Evolutionary conservation across 2,797 vertebrate genomes (phyloP).

Genomic region (Gymnoscopelus braueri): DNA sequence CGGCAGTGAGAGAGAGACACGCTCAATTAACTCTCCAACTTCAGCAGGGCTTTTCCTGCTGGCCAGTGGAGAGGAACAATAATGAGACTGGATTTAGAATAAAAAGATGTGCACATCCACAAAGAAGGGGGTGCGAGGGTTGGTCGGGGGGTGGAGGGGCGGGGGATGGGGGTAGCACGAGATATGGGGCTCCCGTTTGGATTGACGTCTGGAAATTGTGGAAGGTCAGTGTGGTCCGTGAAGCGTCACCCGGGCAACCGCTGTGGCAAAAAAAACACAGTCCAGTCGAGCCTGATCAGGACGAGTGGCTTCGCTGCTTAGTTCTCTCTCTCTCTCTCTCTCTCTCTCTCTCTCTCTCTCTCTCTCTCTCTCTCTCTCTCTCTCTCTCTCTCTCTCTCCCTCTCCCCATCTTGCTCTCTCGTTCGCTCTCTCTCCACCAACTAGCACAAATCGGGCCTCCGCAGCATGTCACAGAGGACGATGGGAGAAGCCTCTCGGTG

Average conservation of each 20-base stretch:
- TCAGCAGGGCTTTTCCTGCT: constrained; percentile 81
- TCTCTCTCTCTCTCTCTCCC: constrained; percentile 32
- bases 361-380: constrained; percentile 13
- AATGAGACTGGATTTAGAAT: constrained; percentile 85
- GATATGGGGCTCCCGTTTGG: constrained; percentile 78
- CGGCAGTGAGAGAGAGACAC: constrained; percentile 72
- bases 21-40: constrained; percentile 85
- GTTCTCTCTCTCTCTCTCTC: background rate
- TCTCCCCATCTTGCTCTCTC: constrained; percentile 19
- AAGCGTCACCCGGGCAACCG: constrained; percentile 77
- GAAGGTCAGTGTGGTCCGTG: constrained; percentile 78
- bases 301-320: constrained; percentile 61
- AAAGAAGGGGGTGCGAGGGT: constrained; percentile 70
- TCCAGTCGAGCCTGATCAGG: constrained; percentile 71
- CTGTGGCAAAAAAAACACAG: constrained; percentile 64
- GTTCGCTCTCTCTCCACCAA: constrained; percentile 22
- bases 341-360: constrained; percentile 31
- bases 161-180: constrained; percentile 57
- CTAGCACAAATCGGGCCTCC: constrained; percentile 61
- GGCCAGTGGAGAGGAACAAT: constrained; percentile 84
- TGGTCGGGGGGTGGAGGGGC: constrained; percentile 40
- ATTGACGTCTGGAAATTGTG: constrained; percentile 82
- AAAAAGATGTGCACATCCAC: constrained; percentile 85
- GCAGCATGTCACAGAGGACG: constrained; percentile 54
- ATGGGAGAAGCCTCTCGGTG: constrained; percentile 42